These are phyloP conservation scores for Marronus borbonicus DNA, from an alignment of 2,888 invertebrate genomes.

Conservation along the genomic window DNA sequence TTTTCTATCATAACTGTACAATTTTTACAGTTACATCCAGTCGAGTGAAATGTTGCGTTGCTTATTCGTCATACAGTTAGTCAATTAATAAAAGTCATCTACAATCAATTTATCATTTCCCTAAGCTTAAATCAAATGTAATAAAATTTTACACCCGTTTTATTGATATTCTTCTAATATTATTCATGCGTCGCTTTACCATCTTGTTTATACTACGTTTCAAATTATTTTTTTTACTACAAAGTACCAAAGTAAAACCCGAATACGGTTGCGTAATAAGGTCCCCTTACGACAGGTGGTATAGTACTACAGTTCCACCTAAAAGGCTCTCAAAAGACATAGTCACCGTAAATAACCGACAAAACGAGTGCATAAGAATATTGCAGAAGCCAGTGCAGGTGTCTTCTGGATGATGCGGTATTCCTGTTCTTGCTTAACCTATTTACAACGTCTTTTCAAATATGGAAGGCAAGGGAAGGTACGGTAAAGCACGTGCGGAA, in stretches of 20 bases:
- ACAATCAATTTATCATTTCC: neutral
- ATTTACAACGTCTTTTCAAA: slow-evolving; percentile 5
- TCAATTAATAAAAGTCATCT: neutral
- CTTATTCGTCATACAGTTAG: neutral
- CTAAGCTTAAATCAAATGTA: neutral
- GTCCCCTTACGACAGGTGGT: slow-evolving; percentile 15
- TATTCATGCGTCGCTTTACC: no score
- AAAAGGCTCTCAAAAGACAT: slow-evolving; percentile 12
- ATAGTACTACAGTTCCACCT: neutral
- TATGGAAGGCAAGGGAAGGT: neutral
- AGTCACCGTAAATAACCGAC: neutral
- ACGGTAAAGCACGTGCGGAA: neutral
- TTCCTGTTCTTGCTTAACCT: slow-evolving; percentile 7
- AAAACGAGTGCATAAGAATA: neutral
- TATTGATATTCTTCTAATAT: no score
- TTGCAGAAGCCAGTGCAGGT: slow-evolving; percentile 7
- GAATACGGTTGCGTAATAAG: slow-evolving; percentile 26
- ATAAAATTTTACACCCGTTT: no score
- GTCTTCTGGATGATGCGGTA: neutral
- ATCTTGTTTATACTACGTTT: no score
- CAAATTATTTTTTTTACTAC: no score
- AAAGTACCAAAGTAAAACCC: neutral
- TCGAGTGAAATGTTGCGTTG: neutral
- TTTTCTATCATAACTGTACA: slow-evolving; percentile 13
- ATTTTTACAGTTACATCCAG: slow-evolving; percentile 16